Evolutionary conservation across 2,888 invertebrate species (phyloP).

Genomic region (Meliscaeva auricollis): DNA sequence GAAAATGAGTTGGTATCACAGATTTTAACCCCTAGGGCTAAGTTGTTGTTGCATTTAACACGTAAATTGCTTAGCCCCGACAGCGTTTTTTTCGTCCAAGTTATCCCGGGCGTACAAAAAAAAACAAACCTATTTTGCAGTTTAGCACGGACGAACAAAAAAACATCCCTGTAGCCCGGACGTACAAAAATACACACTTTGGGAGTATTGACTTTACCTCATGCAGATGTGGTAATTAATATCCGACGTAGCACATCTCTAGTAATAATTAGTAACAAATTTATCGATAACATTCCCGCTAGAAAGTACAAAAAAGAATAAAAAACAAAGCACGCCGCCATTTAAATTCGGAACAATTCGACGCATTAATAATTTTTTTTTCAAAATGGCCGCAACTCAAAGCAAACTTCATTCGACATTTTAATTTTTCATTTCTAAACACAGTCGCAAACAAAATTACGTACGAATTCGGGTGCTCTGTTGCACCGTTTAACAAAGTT

Average conservation of each 20-base stretch:
- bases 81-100: no score
- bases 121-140: no score
- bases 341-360: constrained; percentile 66
- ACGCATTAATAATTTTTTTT: constrained; percentile 47
- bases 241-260: no score
- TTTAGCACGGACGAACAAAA: no score
- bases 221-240: no score
- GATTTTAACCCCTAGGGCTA: no score
- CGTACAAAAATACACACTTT: neutral
- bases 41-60: no score
- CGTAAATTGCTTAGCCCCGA: no score
- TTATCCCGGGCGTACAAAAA: no score
- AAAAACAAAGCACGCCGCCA: constrained; percentile 52
- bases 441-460: constrained; percentile 76
- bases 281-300: constrained; percentile 66
- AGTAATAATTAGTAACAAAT: neutral
- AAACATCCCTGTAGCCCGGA: no score
- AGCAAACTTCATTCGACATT: constrained; percentile 74
- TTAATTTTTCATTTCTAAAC: constrained; percentile 75
- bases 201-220: no score
- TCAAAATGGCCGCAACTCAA: constrained; percentile 63
- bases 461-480: constrained; percentile 74
- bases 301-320: neutral
- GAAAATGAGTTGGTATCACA: no score
- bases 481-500: constrained; percentile 70